These are phyloP conservation scores for Octonoba sinensis DNA, from an alignment of 2,888 invertebrate genomes.

Conservation along the genomic window DNA sequence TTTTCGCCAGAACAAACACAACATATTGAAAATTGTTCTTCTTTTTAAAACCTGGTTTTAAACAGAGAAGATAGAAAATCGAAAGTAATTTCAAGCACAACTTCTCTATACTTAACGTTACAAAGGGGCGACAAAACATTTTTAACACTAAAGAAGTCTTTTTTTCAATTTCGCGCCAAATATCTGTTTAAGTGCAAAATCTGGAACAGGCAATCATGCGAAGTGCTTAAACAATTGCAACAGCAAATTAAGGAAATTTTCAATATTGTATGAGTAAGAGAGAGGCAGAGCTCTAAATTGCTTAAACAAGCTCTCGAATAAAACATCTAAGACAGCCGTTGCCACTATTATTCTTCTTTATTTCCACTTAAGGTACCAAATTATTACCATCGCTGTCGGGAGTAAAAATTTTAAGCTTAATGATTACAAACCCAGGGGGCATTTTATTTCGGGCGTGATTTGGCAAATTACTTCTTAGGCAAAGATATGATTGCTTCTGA, in stretches of 20 bases:
- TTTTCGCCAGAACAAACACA: too few relatives aligned
- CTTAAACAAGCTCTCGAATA: slow-evolving; percentile 42
- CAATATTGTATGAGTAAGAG: slow-evolving; percentile 29
- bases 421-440: slow-evolving; percentile 21
- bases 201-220: slow-evolving; percentile 40
- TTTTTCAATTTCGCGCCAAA: slow-evolving; percentile 10
- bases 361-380: slow-evolving; percentile 11
- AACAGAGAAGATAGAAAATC: slow-evolving; percentile 10
- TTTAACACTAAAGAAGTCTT: too few relatives aligned
- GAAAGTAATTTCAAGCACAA: slow-evolving; percentile 48
- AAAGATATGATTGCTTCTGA: too few relatives aligned
- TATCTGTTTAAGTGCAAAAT: slow-evolving; percentile 36
- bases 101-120: background rate
- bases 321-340: slow-evolving; percentile 19
- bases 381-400: slow-evolving; percentile 6
- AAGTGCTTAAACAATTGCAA: slow-evolving; percentile 39
- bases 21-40: too few relatives aligned
- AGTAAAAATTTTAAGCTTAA: slow-evolving; percentile 31
- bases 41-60: background rate
- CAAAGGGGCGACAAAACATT: too few relatives aligned
- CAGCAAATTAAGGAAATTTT: slow-evolving; percentile 42
- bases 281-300: slow-evolving; percentile 27
- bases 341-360: slow-evolving; percentile 21
- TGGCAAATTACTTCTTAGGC: too few relatives aligned
- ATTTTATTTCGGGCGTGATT: too few relatives aligned